Base-by-base conservation (phyloP, 2,888 invertebrate genomes). In the Aquatica leii region DNA sequence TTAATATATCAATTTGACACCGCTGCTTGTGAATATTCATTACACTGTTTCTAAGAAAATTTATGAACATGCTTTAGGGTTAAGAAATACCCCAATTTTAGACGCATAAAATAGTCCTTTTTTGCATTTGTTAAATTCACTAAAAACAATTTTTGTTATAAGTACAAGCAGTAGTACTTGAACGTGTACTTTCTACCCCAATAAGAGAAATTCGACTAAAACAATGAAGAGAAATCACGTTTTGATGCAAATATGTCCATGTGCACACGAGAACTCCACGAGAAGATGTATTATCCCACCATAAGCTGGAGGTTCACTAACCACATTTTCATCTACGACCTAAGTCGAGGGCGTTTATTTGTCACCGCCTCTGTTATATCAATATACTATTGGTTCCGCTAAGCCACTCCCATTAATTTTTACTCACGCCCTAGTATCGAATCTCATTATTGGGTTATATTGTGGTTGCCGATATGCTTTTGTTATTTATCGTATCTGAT, bases 381-480 rank as follows among this genome's bases (percentile, higher is more conserved):
- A 34, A 40, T 3, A 12, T 31, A 14, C 43, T 14, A 77, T 80
- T 80, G 79, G 80, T 65, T 40, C 65, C 40, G 8, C 41, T 9
- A 1, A 43, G 65, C 31, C 43, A 69, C 78, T 75, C 80, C 79
- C 69, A 65, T 49, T 48, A 43, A 43, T 52, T 43, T 60, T 43
- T 12, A 40, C n/a, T n/a, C 31, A 34, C 58, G 56, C 60, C 64
- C 54, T 67, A 57, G 67, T 74, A 71, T 72, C 64, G 77, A 78
- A 80, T 79, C 77, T 80, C 78, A 78, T 80, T 79, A 80, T 76
- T 73, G 74, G 74, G 73, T 71, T 74, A 77, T 77, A 78, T 77
- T 76, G 77, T 74, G 74, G 73, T 62, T 78, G 78, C 78, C 81
- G 79, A 81, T 81, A 81, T 79, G 79, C 76, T n/a, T 77, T 67